Conservation (phyloP, 2,113 vertebrate species). For the Rhynchomys soricoides region DNA sequence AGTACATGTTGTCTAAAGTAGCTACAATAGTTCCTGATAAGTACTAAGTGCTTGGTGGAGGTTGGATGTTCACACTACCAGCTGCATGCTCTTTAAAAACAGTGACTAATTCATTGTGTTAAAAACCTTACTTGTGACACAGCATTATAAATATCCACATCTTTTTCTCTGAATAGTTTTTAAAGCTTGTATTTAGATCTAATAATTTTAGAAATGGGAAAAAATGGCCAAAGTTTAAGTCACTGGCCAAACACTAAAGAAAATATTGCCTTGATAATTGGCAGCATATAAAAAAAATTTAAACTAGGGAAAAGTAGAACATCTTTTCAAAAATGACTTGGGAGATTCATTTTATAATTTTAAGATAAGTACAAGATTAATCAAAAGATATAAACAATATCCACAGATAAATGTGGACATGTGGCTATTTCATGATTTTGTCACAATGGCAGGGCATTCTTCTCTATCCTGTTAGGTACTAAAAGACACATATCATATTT, state of each 20-base stretch:
- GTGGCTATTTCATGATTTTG: background rate
- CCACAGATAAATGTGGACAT: background rate
- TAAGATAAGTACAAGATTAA: background rate
- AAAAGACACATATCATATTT: background rate
- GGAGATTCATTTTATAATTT: background rate
- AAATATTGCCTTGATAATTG: background rate
- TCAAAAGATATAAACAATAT: background rate
- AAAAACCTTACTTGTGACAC: background rate
- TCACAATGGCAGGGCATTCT: background rate
- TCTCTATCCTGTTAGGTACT: background rate
- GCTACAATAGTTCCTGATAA: no score
- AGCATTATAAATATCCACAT: background rate
- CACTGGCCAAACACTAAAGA: background rate
- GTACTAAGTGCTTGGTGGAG: background rate
- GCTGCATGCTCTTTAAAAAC: background rate
- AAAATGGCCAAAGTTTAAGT: background rate
- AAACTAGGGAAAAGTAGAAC: background rate
- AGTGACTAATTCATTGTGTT: background rate
- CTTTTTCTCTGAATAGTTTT: background rate
- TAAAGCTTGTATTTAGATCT: background rate
- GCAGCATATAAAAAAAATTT: background rate
- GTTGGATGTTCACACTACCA: background rate
- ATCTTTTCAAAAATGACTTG: background rate
- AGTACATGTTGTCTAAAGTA: background rate
- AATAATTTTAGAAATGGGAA: background rate